These are phyloP conservation scores for Junco hyemalis DNA, from an alignment of 2,113 vertebrate genomes.

Conservation along the genomic window DNA sequence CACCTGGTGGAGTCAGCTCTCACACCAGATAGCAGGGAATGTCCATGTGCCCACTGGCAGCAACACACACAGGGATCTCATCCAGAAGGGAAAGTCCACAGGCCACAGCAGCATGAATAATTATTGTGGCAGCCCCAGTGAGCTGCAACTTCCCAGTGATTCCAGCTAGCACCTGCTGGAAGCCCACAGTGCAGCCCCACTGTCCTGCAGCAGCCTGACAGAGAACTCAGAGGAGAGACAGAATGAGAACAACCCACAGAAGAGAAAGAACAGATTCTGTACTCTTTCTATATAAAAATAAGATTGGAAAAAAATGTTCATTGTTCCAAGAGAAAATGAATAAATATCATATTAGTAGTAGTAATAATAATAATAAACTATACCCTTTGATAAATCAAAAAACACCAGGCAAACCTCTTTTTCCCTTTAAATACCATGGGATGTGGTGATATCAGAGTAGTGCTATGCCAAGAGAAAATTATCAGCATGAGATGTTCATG, in stretches of 20 bases:
- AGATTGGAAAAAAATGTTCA: background rate
- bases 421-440: background rate
- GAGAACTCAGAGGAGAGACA: background rate
- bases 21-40: background rate
- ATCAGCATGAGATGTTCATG: background rate
- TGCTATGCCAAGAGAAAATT: background rate
- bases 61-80: background rate
- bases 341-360: background rate
- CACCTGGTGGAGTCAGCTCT: background rate
- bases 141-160: background rate
- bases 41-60: background rate
- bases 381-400: background rate
- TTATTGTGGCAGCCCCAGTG: background rate
- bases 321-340: background rate
- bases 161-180: background rate
- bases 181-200: background rate
- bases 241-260: background rate
- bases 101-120: background rate
- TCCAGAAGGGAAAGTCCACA: background rate
- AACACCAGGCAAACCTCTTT: background rate
- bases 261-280: background rate
- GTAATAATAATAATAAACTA: background rate
- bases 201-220: background rate
- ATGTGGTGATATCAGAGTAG: background rate
- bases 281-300: background rate